Evolutionary conservation across 2,797 vertebrate species (phyloP).

Genomic region (Taeniopygia guttata): DNA sequence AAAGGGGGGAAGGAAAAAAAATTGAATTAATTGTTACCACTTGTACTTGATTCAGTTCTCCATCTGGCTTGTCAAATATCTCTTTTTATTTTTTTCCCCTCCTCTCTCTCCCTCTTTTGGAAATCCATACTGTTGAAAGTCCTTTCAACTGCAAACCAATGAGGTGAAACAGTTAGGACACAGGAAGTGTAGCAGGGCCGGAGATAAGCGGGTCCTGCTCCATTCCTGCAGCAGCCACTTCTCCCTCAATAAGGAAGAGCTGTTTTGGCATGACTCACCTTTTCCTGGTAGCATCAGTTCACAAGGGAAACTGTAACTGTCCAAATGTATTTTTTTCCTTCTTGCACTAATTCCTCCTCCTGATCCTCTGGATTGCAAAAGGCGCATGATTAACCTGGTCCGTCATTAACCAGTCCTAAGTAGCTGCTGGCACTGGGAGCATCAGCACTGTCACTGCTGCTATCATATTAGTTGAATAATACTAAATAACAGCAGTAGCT

Average conservation of each 20-base stretch:
- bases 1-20: conserved; percentile 14
- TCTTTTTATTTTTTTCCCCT: not conserved
- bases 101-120: not conserved
- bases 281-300: conserved; percentile 19
- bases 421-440: not conserved
- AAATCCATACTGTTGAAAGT: conserved; percentile 19
- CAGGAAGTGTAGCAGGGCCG: not conserved
- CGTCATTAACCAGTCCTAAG: not conserved
- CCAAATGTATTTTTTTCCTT: not conserved
- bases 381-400: not conserved
- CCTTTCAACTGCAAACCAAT: not conserved
- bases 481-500: not conserved
- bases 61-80: conserved; percentile 64
- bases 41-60: conserved; percentile 80
- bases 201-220: not conserved
- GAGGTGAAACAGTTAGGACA: conserved; percentile 16
- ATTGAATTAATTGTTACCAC: conserved; percentile 82
- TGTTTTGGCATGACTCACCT: not conserved
- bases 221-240: not conserved
- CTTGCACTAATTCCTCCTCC: not conserved
- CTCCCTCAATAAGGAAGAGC: conserved; percentile 3
- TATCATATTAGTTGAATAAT: not conserved
- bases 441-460: not conserved
- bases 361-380: not conserved
- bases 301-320: not conserved